phyloP scores from a whole-genome alignment of 2,113 vertebrate genomes.

The Neodontobutis hainanensis region DNA sequence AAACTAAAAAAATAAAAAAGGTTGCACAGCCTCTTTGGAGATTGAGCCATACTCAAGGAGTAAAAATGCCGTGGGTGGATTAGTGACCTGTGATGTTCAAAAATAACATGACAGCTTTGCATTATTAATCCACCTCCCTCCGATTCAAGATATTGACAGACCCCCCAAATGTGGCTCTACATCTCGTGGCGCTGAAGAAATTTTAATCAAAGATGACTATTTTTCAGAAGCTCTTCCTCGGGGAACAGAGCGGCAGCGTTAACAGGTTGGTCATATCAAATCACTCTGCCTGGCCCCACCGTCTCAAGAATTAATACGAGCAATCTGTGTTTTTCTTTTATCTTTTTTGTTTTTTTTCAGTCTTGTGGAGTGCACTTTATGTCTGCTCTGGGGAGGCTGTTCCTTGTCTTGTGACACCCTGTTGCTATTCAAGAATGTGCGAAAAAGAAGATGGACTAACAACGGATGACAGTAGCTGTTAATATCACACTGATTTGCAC shows the following conservation, averaged over 20 bases:
- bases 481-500: neutral
- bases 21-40: conserved; percentile 25
- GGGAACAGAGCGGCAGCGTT: conserved; percentile 1
- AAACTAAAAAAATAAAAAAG: conserved; percentile 39
- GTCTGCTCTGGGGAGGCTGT: neutral
- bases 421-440: neutral
- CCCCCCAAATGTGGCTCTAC: neutral
- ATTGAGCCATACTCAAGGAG: neutral
- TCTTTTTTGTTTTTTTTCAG: too few relatives aligned
- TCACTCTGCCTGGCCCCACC: neutral
- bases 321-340: too few relatives aligned
- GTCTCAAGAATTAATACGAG: neutral
- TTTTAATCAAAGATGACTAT: conserved; percentile 15
- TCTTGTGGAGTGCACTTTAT: conserved; percentile 10
- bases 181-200: neutral
- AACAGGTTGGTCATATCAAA: conserved; percentile 5
- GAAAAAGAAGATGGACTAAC: conserved; percentile 15
- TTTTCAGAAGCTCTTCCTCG: neutral
- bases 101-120: conserved; percentile 21
- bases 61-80: conserved; percentile 12
- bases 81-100: conserved; percentile 31
- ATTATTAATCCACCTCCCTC: conserved; percentile 33
- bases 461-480: conserved; percentile 7
- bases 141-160: conserved; percentile 28
- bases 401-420: conserved; percentile 15